Conservation (phyloP, 2,888 invertebrate genomes). For the Lepidochitona cinerea region DNA sequence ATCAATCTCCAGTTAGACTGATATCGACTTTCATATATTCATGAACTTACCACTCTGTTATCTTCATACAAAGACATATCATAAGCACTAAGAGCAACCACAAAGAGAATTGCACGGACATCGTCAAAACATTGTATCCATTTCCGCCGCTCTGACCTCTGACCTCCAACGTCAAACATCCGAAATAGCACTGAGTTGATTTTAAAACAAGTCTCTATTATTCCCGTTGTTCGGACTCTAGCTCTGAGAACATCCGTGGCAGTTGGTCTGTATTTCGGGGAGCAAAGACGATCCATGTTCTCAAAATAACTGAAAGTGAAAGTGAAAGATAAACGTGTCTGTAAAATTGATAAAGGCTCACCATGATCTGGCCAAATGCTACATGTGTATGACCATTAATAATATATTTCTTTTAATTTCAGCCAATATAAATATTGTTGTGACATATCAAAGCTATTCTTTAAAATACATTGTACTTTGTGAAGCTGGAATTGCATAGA, state of each 20-base stretch:
- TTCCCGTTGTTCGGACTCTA: conserved; percentile 78
- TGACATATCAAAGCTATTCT: no score
- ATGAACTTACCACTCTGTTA: conserved; percentile 72
- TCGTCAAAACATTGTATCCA: conserved; percentile 81
- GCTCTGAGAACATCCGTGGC: conserved; percentile 78
- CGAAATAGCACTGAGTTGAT: conserved; percentile 47
- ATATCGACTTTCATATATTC: no score
- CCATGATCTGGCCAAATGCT: no score
- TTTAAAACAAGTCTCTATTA: conserved; percentile 78
- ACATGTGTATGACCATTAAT: no score
- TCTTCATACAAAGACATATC: conserved; percentile 80
- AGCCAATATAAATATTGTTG: no score
- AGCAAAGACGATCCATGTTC: conserved; percentile 78
- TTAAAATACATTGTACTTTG: no score
- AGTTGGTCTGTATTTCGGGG: conserved; percentile 78
- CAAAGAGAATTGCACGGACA: conserved; percentile 78
- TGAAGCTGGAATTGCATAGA: no score
- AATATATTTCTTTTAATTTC: no score
- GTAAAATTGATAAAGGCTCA: no score
- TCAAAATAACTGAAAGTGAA: conserved; percentile 76
- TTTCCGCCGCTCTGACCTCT: conserved; percentile 78
- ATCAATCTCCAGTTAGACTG: no score
- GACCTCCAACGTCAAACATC: conserved; percentile 80
- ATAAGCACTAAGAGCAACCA: conserved; percentile 78
- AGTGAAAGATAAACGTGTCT: no score